A percentile compares a stretch with the other conserved stretches of the same genome.
Conservation (phyloP, 2,797 vertebrate species). For the Lophotriccus pileatus region DNA sequence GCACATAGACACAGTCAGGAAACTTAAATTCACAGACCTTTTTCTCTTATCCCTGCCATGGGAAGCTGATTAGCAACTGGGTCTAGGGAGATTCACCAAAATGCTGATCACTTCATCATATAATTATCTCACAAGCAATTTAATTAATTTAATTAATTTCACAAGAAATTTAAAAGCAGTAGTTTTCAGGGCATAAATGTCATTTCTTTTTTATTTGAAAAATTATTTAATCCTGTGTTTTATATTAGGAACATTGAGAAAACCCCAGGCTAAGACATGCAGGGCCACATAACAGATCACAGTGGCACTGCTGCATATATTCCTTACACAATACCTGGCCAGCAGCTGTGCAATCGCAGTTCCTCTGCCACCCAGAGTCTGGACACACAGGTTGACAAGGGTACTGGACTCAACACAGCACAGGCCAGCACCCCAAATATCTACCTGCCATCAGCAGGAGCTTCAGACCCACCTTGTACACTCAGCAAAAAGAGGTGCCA, state of each 20-base stretch:
- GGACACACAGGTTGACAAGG: background rate
- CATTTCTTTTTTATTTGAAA: background rate
- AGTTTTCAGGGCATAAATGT: background rate
- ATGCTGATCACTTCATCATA: background rate
- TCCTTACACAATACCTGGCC: background rate
- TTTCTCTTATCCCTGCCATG: background rate
- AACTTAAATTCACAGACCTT: background rate
- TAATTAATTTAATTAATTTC: too few relatives aligned
- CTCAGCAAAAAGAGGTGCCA: background rate
- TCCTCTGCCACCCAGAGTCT: background rate
- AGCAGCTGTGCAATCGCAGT: background rate
- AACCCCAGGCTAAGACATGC: background rate
- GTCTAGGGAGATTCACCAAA: background rate
- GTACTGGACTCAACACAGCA: background rate
- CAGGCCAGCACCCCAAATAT: background rate
- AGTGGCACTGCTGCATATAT: accelerated
- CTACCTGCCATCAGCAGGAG: background rate
- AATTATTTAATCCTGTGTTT: background rate
- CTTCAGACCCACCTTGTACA: background rate
- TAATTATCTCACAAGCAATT: background rate
- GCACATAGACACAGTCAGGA: background rate
- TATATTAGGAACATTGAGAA: background rate
- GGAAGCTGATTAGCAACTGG: background rate
- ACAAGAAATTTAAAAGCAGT: background rate
- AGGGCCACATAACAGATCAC: background rate